Evolutionary conservation across 2,888 invertebrate genomes (phyloP), one percentile per base, ranked within the genome.

Genomic region (Isotomurus palustris): DNA sequence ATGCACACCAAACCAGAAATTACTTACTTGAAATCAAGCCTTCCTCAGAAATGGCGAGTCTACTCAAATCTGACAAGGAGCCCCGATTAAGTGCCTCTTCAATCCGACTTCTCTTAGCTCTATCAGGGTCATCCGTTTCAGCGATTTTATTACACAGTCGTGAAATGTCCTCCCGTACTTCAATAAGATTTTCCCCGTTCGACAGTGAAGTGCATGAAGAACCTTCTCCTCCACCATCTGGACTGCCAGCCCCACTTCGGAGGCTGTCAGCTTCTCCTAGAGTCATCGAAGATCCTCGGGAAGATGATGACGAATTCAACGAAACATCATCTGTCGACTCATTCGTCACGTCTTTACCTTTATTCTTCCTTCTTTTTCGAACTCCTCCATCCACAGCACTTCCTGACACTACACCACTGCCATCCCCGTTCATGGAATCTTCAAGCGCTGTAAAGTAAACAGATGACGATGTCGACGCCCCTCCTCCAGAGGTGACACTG

Each of bases 21-120:
- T 22, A 25, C 60, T 49, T 60, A 69, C 69, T 69, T 21, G 69
- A 58, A 10, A 69, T 24, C 2, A 69, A 53, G 19, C 69, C 69
- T 10, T 62, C 67, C 5, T 63, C 55, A 1, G 66, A 57, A 52
- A 66, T 56, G n/a, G 69, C 67, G 4, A 68, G 41, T 47, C 49
- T 49, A 19, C 60, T 38, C n/a, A 69, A 41, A 21, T 50, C 47
- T 12, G 24, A 17, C 4, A 68, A 14, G 32, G 56, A 51, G n/a
- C 50, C 53, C 8, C 10, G 10, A 1, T 24, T 35, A 17, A 62
- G 24, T 1, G 67, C 64, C 21, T 51, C 32, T 29, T 63, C 56
- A 55, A 69, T 69, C 19, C 53, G 54, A 14, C 24, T 45, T 41
- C 60, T 58, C 47, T 68, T 68, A 22, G 56, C 35, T n/a, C 40